Base-by-base conservation (phyloP, 2,888 invertebrate species). In the Aspidiotus rigidus region DNA sequence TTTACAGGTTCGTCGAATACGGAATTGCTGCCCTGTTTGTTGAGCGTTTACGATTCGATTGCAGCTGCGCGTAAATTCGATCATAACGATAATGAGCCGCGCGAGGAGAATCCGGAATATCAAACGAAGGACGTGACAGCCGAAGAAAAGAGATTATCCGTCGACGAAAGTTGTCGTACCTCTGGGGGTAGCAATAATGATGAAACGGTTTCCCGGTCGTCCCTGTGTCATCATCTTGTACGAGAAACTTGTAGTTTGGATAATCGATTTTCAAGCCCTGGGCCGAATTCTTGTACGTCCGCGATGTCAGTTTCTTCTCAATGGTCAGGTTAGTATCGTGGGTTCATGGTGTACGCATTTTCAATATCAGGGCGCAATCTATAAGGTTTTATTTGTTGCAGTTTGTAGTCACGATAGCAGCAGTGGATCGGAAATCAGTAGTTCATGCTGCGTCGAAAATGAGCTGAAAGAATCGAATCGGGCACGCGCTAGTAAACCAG, bases 41-140 rank as follows among this genome's bases (percentile, higher is more conserved):
- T 93, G 79, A 89, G 89, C 73, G 88, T 91, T 79, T 92, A 91
- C 79, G 93, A 93, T 81, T 88, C 88, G 73, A 82, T 92, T 74
- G 82, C 80, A 56, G 79, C 66, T 7, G 66, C 66, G 15, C 57
- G 66, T 7, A 66, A 66, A 40, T 16, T 66, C 42, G 28, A 59
- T 7, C 28, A 59, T 28, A 28, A 59, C 16, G 28, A 28, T 28
- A 5, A 5, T 5, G 28, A 28, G 28, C 28, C 2, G 28, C 28
- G 28, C 28, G 28, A 28, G 28, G 28, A 5, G 2, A 5, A 28
- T 28, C 5, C 56, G 56, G 15, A 5, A 16, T 17, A 7, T 15
- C 16, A 10, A 16, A 42, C 41, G 62, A 10, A 62, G 42, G 17
- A 42, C 44, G 44, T n/a, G 62, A 13, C 28, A 44, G 6, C 44